Evolutionary conservation across 2,797 vertebrate genomes (phyloP).

Genomic region (Bufotes viridis): DNA sequence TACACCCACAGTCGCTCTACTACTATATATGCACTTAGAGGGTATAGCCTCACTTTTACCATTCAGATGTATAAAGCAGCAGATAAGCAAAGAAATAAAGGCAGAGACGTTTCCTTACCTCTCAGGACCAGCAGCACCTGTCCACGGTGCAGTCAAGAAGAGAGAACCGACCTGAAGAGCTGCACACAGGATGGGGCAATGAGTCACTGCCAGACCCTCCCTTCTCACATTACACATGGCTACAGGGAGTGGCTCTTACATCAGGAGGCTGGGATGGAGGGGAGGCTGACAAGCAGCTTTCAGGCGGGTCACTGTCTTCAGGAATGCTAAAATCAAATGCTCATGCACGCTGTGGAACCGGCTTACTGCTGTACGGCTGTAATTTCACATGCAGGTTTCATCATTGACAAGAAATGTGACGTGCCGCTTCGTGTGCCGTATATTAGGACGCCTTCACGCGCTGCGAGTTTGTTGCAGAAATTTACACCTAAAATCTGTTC

Average conservation of each 20-base stretch:
- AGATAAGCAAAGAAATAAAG: neutral
- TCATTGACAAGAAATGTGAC: too few species aligned
- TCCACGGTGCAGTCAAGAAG: neutral
- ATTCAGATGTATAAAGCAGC: neutral
- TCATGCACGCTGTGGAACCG: too few species aligned
- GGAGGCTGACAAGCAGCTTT: neutral
- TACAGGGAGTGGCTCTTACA: slow-evolving; percentile 39
- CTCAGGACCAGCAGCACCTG: slow-evolving; percentile 39
- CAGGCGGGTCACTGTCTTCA: neutral
- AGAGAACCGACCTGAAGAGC: neutral
- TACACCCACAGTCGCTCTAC: neutral
- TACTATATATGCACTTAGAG: neutral
- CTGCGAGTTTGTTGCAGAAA: too few species aligned
- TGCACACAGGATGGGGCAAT: slow-evolving; percentile 12
- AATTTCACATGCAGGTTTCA: too few species aligned
- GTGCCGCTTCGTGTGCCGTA: too few species aligned
- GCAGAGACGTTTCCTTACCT: neutral
- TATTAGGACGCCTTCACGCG: too few species aligned
- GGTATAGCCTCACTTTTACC: neutral
- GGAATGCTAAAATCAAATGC: neutral
- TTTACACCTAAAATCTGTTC: too few species aligned
- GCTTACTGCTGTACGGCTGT: too few species aligned
- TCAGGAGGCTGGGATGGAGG: neutral
- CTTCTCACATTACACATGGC: slow-evolving; percentile 9
- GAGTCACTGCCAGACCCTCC: slow-evolving; percentile 2